Evolutionary conservation across 2,113 vertebrate genomes (phyloP).

Genomic region (Tachysurus fulvidraco): DNA sequence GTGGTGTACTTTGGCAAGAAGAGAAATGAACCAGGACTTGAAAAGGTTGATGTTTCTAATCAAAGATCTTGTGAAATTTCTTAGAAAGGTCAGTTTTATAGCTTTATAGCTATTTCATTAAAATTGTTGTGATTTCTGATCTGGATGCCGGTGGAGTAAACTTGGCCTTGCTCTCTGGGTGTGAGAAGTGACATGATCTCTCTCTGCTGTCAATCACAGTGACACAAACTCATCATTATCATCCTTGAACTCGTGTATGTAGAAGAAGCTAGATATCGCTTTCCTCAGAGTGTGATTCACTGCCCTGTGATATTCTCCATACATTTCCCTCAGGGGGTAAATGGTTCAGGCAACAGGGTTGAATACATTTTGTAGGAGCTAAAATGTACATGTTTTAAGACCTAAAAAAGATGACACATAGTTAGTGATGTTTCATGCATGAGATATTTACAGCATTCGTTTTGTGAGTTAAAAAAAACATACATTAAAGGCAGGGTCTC

Average conservation of each 20-base stretch:
- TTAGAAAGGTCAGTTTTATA: background rate
- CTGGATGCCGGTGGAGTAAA: background rate
- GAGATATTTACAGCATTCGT: too few species aligned
- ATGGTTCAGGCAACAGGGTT: background rate
- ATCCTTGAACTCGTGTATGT: background rate
- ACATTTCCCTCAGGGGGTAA: background rate
- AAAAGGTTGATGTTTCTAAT: background rate
- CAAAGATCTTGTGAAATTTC: background rate
- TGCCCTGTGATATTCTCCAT: background rate
- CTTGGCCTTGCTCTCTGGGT: background rate
- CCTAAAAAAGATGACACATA: background rate
- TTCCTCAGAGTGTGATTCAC: background rate
- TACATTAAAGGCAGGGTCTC: too few species aligned
- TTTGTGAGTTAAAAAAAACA: too few species aligned
- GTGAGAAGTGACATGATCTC: background rate
- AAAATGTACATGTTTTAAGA: background rate
- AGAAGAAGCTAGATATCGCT: background rate
- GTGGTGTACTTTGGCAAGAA: background rate
- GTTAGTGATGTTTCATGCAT: background rate
- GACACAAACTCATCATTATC: background rate
- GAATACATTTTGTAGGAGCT: background rate
- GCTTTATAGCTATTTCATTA: background rate
- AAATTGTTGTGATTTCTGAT: background rate
- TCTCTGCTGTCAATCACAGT: background rate
- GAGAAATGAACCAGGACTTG: background rate